These are phyloP conservation scores for Listronotus oregonensis DNA, from an alignment of 1,140 invertebrate species.

Conservation along the genomic window DNA sequence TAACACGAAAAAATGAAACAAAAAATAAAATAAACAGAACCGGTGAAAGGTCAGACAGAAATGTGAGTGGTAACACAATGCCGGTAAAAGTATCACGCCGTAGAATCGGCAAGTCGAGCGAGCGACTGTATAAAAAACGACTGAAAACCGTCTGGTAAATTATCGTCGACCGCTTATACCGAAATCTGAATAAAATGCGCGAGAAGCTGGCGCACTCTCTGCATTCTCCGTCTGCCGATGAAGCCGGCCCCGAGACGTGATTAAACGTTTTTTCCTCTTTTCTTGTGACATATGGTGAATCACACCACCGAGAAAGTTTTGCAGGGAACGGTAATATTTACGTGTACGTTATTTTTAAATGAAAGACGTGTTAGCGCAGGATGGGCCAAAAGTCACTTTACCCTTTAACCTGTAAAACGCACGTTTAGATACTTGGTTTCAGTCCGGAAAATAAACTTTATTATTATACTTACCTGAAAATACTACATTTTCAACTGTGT, in stretches of 20 bases:
- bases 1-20: neutral
- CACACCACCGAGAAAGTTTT: slow-evolving; percentile 12
- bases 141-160: slow-evolving; percentile 13
- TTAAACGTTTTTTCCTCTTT: slow-evolving; percentile 4
- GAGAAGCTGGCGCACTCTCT: neutral
- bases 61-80: neutral
- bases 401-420: too few species aligned
- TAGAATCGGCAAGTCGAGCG: slow-evolving; percentile 5
- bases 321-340: neutral
- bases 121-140: slow-evolving; percentile 9
- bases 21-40: neutral
- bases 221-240: neutral
- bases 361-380: too few species aligned
- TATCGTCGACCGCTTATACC: neutral
- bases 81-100: neutral
- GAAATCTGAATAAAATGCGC: slow-evolving; percentile 14
- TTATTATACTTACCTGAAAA: too few species aligned
- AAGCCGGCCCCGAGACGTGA: neutral
- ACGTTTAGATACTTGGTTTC: too few species aligned
- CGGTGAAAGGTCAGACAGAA: slow-evolving; percentile 7
- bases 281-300: slow-evolving; percentile 23
- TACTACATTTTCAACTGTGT: too few species aligned
- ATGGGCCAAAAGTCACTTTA: too few species aligned
- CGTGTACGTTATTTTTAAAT: too few species aligned
- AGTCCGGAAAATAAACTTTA: too few species aligned